A percentile compares a stretch with the other conserved stretches of the same genome.
Conservation (phyloP, 2,113 vertebrate genomes). For the Erinaceus europaeus region DNA sequence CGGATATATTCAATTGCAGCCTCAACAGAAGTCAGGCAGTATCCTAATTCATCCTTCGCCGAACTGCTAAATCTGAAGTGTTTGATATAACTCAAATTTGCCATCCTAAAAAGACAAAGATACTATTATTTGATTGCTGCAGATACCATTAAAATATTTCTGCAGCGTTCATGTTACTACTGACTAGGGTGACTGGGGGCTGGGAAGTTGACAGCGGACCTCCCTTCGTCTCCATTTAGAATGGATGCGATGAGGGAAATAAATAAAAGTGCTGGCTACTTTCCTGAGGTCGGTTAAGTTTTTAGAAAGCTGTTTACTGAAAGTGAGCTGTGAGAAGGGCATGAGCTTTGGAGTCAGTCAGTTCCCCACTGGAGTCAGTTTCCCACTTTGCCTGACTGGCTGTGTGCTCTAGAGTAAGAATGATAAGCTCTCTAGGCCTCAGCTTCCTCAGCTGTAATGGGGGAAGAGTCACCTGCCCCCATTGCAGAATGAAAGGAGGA, state of each 20-base stretch:
- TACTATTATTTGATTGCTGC: not conserved
- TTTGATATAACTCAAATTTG: slow-evolving; percentile 97
- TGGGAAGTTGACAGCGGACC: too few species aligned
- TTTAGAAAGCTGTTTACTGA: not conserved
- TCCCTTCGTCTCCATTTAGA: not conserved
- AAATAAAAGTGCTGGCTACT: not conserved
- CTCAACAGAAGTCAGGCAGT: slow-evolving; percentile 95
- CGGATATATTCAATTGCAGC: slow-evolving; percentile 93
- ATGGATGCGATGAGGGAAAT: not conserved
- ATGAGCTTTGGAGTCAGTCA: not conserved
- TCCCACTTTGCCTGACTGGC: not conserved
- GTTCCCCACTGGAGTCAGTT: not conserved
- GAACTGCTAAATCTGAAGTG: slow-evolving; percentile 95
- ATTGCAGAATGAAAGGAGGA: not conserved
- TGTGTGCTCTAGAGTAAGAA: not conserved
- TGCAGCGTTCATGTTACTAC: not conserved
- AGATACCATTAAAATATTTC: not conserved
- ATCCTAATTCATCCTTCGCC: slow-evolving; percentile 94
- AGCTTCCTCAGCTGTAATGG: not conserved
- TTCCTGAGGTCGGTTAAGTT: not conserved
- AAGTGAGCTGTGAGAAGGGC: not conserved
- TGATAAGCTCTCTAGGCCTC: not conserved
- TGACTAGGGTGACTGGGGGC: accelerated
- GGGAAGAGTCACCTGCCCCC: not conserved
- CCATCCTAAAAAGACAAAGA: slow-evolving; percentile 87